Evolutionary conservation across 35 echinoderm and acorn worm species (phyloP).

Genomic region (Nesometra sesokonis): DNA sequence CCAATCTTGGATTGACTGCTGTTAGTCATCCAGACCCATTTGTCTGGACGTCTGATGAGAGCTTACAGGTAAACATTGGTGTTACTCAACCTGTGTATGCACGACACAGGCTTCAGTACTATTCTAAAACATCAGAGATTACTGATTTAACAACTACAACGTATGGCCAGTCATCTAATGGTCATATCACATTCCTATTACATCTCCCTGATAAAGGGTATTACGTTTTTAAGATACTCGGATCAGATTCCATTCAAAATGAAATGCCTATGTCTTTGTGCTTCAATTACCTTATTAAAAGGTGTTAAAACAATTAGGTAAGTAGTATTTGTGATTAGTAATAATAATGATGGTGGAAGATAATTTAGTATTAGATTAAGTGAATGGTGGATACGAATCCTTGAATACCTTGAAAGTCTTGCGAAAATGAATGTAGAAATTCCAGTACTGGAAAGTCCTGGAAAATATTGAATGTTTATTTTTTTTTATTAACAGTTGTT

Average conservation of each 20-base stretch:
- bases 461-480: no score
- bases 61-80: neutral
- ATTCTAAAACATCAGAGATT: neutral
- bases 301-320: neutral
- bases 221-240: neutral
- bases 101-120: neutral
- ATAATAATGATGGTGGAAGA: no score
- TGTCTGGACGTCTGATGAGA: neutral
- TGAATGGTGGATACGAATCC: no score
- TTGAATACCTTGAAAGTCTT: no score
- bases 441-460: no score
- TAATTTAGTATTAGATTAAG: no score
- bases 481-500: no score
- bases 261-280: neutral
- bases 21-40: slow-evolving; percentile 56
- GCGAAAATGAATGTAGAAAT: no score
- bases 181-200: neutral
- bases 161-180: neutral
- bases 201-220: neutral
- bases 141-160: neutral
- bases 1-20: slow-evolving; percentile 21
- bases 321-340: no score
- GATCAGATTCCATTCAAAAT: neutral
- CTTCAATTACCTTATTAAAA: neutral
- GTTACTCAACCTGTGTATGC: neutral